Evolutionary conservation across 2,797 vertebrate genomes (phyloP).

Genomic region (Pseudopleuronectes americanus): DNA sequence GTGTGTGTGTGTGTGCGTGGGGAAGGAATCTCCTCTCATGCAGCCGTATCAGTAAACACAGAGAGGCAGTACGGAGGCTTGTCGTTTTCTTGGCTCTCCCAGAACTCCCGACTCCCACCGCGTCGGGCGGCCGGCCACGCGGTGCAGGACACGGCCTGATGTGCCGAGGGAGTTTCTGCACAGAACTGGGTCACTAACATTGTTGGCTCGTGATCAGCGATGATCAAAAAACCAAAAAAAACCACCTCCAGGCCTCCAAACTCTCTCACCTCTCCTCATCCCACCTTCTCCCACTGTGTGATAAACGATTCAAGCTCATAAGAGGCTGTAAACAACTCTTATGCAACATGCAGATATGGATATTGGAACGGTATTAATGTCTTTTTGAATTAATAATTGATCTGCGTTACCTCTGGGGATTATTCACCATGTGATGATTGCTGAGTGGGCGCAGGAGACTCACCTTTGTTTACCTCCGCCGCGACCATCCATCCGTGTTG

Average conservation of each 20-base stretch:
- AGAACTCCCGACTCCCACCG: conserved; percentile 64
- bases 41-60: conserved; percentile 22
- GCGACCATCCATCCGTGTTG: conserved; percentile 32
- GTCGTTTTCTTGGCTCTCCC: conserved; percentile 61
- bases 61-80: conserved; percentile 26
- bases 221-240: background rate
- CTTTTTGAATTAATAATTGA: conserved; percentile 33
- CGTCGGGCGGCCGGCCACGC: conserved; percentile 64
- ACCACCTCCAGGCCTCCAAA: no score
- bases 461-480: conserved; percentile 37
- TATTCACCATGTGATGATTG: conserved; percentile 25
- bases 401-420: conserved; percentile 15
- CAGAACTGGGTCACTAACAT: conserved; percentile 67
- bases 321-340: background rate
- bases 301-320: background rate
- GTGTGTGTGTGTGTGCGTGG: conserved; percentile 3
- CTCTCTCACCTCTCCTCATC: background rate
- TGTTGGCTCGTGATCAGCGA: conserved; percentile 18
- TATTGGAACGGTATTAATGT: background rate
- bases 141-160: conserved; percentile 45
- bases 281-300: no score
- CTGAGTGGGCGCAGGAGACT: conserved; percentile 34
- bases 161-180: conserved; percentile 57
- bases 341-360: conserved; percentile 7
- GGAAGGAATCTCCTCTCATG: conserved; percentile 45